Conservation (phyloP, 64 coral and sea anemone species). For the Catalaphyllia jardinei region DNA sequence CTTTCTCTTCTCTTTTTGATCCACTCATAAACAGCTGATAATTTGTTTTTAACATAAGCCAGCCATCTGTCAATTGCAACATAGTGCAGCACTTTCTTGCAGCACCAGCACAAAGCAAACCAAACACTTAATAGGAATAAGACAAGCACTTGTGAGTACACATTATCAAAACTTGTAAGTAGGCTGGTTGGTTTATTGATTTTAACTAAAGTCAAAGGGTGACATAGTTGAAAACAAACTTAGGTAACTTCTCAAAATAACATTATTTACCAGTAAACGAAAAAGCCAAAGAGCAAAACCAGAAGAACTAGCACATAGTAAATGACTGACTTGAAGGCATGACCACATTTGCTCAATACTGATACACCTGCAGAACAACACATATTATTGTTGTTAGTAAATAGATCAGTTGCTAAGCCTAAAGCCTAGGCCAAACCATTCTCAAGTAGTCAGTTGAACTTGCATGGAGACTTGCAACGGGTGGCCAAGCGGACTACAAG, state of each 20-base stretch:
- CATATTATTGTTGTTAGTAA: not conserved
- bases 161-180: no score
- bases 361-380: not conserved
- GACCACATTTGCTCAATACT: not conserved
- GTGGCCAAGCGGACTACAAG: no score
- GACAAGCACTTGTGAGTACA: not conserved
- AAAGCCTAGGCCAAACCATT: no score
- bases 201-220: no score
- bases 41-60: not conserved
- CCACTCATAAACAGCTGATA: conserved; percentile 1
- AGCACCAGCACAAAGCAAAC: not conserved
- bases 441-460: no score
- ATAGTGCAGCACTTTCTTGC: not conserved
- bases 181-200: no score
- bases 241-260: not conserved
- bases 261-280: not conserved
- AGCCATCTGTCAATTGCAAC: not conserved
- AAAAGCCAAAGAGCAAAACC: conserved; percentile 7
- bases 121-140: not conserved
- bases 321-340: conserved; percentile 1
- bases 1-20: not conserved
- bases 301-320: conserved; percentile 9
- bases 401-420: no score
- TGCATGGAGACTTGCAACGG: no score
- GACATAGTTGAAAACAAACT: no score